Conservation (phyloP, 2,113 vertebrate species). For the Crotalus viridis region DNA sequence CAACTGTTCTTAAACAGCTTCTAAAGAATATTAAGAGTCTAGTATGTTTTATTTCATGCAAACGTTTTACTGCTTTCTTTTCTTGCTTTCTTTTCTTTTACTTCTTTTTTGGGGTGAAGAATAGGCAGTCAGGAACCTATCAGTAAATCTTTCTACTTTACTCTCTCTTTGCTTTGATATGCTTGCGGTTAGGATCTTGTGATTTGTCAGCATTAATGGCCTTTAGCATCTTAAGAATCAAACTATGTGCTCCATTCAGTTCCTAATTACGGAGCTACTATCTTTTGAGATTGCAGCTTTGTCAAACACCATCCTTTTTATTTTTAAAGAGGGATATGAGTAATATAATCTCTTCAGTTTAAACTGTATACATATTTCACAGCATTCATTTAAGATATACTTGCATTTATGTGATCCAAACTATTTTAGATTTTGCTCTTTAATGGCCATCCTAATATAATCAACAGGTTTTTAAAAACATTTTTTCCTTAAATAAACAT, state of each 20-base stretch:
- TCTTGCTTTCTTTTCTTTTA: neutral
- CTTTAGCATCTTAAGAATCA: slow-evolving; percentile 33
- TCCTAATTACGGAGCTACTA: slow-evolving; percentile 38
- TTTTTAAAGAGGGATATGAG: slow-evolving; percentile 27
- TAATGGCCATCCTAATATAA: neutral
- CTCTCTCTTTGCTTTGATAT: slow-evolving; percentile 23
- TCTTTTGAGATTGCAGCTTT: slow-evolving; percentile 13
- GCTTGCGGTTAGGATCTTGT: neutral
- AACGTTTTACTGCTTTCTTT: neutral
- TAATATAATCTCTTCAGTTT: slow-evolving; percentile 7
- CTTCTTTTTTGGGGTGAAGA: slow-evolving; percentile 30
- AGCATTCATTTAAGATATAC: slow-evolving; percentile 12
- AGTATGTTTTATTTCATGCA: slow-evolving; percentile 36
- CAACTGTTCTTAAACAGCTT: neutral
- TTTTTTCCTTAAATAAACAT: neutral
- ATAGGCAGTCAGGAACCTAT: neutral
- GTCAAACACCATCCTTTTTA: slow-evolving; percentile 12
- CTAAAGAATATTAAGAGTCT: neutral
- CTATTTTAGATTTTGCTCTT: neutral
- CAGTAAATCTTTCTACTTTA: slow-evolving; percentile 5
- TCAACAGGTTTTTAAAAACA: neutral
- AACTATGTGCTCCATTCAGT: slow-evolving; percentile 1
- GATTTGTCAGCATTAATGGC: slow-evolving; percentile 43
- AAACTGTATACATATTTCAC: neutral
- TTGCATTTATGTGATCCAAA: neutral